Evolutionary conservation across 2,113 vertebrate genomes (phyloP).

Genomic region (Centropristis striata): DNA sequence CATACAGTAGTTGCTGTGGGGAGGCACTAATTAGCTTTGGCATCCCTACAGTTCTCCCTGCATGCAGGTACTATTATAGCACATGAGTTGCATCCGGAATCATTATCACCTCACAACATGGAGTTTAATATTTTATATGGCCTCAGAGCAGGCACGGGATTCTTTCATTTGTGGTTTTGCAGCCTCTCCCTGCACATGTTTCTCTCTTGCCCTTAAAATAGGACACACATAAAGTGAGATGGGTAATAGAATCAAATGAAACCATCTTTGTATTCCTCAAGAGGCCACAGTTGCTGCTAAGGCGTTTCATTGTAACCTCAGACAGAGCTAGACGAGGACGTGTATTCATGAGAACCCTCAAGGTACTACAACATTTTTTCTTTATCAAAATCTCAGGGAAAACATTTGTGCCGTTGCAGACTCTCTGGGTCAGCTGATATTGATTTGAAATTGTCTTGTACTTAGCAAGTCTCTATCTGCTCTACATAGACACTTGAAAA

Average conservation of each 20-base stretch:
- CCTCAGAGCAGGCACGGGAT: constrained; percentile 37
- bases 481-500: constrained; percentile 25
- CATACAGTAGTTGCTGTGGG: constrained; percentile 55
- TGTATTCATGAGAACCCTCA: not conserved
- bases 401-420: not conserved
- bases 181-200: constrained; percentile 13
- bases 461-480: not conserved
- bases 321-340: constrained; percentile 12
- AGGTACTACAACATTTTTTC: constrained; percentile 1
- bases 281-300: constrained; percentile 13
- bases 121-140: constrained; percentile 53
- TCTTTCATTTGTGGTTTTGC: constrained; percentile 33
- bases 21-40: constrained; percentile 70
- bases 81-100: constrained; percentile 51
- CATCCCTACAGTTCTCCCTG: constrained; percentile 58
- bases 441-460: constrained; percentile 8
- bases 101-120: constrained; percentile 61
- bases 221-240: not conserved
- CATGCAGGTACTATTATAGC: constrained; percentile 56
- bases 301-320: constrained; percentile 7
- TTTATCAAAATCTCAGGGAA: constrained; percentile 2
- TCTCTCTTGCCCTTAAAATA: constrained; percentile 35
- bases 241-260: constrained; percentile 22
- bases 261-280: constrained; percentile 23
- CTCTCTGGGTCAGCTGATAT: constrained; percentile 12